Evolutionary conservation across 2,888 invertebrate genomes (phyloP).

Genomic region (Brachylomia viminalis): DNA sequence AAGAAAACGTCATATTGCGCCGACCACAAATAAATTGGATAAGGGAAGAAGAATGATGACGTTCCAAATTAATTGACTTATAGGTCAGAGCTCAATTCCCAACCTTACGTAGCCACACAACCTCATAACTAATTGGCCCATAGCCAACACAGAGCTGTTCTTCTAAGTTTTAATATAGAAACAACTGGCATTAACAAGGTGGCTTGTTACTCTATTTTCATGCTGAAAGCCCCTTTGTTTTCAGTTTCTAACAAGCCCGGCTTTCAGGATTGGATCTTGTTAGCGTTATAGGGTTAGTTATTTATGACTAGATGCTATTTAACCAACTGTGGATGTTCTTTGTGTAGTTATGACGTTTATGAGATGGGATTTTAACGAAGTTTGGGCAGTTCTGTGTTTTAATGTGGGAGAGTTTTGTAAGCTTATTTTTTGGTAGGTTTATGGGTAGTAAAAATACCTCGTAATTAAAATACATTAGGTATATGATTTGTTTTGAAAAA

Average conservation of each 20-base stretch:
- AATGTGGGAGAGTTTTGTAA: conserved; percentile 6
- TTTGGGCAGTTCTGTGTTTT: background rate
- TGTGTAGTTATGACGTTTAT: conserved; percentile 55
- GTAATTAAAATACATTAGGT: background rate
- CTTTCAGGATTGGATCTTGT: conserved; percentile 73
- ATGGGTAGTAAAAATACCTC: background rate
- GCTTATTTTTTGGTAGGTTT: background rate
- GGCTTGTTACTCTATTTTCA: conserved; percentile 83
- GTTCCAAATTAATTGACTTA: background rate
- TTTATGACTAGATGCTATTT: conserved; percentile 71
- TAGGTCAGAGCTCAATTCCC: conserved; percentile 28
- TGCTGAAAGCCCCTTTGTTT: conserved; percentile 83
- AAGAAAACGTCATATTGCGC: no score
- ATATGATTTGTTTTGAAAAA: background rate
- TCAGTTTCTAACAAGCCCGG: conserved; percentile 73
- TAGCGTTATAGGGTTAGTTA: conserved; percentile 68
- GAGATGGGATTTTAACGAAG: conserved; percentile 20
- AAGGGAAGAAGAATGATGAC: no score
- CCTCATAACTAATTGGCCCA: conserved; percentile 77
- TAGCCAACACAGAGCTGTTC: conserved; percentile 76
- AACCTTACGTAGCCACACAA: conserved; percentile 21
- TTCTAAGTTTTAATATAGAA: conserved; percentile 83
- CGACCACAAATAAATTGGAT: no score
- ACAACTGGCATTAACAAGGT: conserved; percentile 79
- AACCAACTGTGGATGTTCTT: conserved; percentile 50